phyloP scores from a whole-genome alignment of 2,888 invertebrate species.

The Epinotia bilunana region DNA sequence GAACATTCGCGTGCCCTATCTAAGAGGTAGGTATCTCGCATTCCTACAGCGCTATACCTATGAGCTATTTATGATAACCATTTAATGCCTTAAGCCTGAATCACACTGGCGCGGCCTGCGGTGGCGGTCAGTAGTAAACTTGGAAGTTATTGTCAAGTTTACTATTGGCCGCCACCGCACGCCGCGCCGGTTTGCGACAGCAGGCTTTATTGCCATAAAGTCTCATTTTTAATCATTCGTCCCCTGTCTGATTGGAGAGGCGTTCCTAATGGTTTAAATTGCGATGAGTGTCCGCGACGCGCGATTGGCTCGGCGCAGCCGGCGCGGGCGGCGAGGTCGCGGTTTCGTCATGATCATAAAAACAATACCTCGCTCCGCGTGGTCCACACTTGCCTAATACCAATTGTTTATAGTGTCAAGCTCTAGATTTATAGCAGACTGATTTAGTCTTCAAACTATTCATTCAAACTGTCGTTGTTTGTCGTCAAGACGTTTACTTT shows the following conservation, averaged over 20 bases:
- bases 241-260: constrained; percentile 45
- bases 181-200: neutral
- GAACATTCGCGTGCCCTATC: too few relatives aligned
- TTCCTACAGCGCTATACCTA: too few relatives aligned
- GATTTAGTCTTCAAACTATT: constrained; percentile 7
- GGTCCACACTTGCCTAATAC: constrained; percentile 44
- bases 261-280: constrained; percentile 73
- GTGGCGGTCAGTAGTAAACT: too few relatives aligned
- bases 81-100: too few relatives aligned
- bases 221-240: constrained; percentile 7
- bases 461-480: neutral
- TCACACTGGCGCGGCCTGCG: too few relatives aligned
- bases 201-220: neutral
- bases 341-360: constrained; percentile 75
- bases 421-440: constrained; percentile 12
- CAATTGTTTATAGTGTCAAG: constrained; percentile 39
- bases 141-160: too few relatives aligned
- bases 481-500: neutral
- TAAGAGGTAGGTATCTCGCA: too few relatives aligned
- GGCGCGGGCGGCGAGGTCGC: constrained; percentile 73
- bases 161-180: too few relatives aligned
- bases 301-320: constrained; percentile 73
- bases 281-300: constrained; percentile 71
- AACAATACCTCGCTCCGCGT: constrained; percentile 59
- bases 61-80: too few relatives aligned